Evolutionary conservation across 1,140 invertebrate species (phyloP).

Genomic region (Aphelinus certus): DNA sequence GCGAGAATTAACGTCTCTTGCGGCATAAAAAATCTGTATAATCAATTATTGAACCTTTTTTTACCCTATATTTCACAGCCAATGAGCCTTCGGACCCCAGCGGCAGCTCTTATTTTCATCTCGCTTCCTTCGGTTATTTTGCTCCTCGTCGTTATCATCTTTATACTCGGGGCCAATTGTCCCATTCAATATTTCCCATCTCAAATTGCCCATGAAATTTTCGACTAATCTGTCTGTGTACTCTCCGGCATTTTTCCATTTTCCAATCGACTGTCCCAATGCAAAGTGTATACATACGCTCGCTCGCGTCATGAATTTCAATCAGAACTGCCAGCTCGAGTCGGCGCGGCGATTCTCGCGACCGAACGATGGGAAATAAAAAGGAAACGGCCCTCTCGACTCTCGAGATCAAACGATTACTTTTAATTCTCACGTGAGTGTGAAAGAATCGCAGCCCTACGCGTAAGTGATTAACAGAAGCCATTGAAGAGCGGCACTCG

Average conservation of each 20-base stretch:
- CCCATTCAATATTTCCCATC: constrained; percentile 35
- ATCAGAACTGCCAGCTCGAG: no score
- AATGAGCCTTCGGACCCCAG: constrained; percentile 57
- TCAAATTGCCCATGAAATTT: constrained; percentile 39
- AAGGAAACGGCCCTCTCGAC: no score
- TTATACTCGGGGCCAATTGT: no score
- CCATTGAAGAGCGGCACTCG: neutral
- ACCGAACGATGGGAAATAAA: no score
- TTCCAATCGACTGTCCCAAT: no score
- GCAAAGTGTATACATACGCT: no score
- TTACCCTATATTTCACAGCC: constrained; percentile 65
- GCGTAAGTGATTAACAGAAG: no score
- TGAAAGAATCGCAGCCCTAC: neutral
- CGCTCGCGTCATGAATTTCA: no score
- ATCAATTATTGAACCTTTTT: constrained; percentile 67
- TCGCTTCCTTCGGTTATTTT: constrained; percentile 20
- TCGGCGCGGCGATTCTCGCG: no score
- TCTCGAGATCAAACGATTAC: neutral
- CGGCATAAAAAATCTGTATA: constrained; percentile 67
- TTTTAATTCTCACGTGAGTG: neutral
- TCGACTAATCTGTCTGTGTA: constrained; percentile 15
- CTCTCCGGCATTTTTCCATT: neutral
- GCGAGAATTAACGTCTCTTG: constrained; percentile 65
- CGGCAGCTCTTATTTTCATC: constrained; percentile 45
- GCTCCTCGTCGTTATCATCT: constrained; percentile 42